These are phyloP conservation scores for Dione juno DNA, from an alignment of 2,888 invertebrate genomes.

Conservation along the genomic window DNA sequence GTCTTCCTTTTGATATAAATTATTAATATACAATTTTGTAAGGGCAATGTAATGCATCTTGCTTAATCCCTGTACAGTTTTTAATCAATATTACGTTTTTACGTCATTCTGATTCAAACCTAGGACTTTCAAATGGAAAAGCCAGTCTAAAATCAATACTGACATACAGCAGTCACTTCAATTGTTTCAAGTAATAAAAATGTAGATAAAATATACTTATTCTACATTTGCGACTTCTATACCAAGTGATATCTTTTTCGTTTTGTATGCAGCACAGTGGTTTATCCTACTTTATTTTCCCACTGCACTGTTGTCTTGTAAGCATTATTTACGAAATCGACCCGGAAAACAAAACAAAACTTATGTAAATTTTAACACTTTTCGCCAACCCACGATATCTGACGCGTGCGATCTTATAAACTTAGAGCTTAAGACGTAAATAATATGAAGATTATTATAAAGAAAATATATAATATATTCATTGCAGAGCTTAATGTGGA, in stretches of 20 bases:
- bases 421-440: slow-evolving; percentile 26
- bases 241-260: slow-evolving; percentile 6
- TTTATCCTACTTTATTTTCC: slow-evolving; percentile 14
- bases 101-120: too few relatives aligned
- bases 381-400: slow-evolving; percentile 53
- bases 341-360: slow-evolving; percentile 51
- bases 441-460: not conserved
- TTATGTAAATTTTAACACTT: slow-evolving; percentile 59
- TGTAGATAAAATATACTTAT: not conserved
- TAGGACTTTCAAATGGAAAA: too few relatives aligned
- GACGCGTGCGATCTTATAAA: slow-evolving; percentile 23
- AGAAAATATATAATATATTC: too few relatives aligned
- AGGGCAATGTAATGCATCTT: too few relatives aligned
- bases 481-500: too few relatives aligned
- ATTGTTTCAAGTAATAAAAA: not conserved
- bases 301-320: slow-evolving; percentile 15
- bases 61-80: too few relatives aligned
- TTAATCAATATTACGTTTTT: too few relatives aligned
- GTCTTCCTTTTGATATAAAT: too few relatives aligned
- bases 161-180: not conserved
- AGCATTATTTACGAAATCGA: slow-evolving; percentile 45
- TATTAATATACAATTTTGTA: too few relatives aligned
- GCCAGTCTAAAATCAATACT: not conserved
- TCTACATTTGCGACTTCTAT: not conserved
- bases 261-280: not conserved